A percentile compares a stretch with the other conserved stretches of the same genome.
Evolutionary conservation across 1,140 invertebrate species (phyloP).

Genomic region (Papilio polyxenes): DNA sequence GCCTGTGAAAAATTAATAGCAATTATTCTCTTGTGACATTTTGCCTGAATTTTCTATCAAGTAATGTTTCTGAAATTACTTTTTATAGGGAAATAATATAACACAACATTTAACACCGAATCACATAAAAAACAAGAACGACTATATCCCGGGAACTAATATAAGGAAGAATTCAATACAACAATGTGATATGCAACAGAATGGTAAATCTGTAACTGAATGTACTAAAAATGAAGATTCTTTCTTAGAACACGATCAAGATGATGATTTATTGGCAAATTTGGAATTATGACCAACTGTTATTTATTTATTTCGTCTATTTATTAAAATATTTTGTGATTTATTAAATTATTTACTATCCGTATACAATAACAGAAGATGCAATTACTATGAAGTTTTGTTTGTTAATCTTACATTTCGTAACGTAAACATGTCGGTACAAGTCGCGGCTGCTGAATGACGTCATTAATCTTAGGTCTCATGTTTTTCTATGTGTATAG

Average conservation of each 20-base stretch:
- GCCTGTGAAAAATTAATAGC: background rate
- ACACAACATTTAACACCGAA: slow-evolving; percentile 61
- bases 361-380: background rate
- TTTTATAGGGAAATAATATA: slow-evolving; percentile 66
- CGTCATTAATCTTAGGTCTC: too few relatives aligned
- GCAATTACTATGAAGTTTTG: too few relatives aligned
- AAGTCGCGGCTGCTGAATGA: too few relatives aligned
- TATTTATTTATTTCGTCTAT: background rate
- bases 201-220: background rate
- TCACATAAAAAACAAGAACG: slow-evolving; percentile 58
- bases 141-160: slow-evolving; percentile 76
- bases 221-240: slow-evolving; percentile 47
- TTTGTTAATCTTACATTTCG: too few relatives aligned
- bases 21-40: background rate
- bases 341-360: background rate
- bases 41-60: background rate
- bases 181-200: background rate
- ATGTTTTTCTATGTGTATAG: too few relatives aligned
- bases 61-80: slow-evolving; percentile 31
- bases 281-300: slow-evolving; percentile 66
- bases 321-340: too few relatives aligned
- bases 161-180: slow-evolving; percentile 56
- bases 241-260: slow-evolving; percentile 71
- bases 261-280: slow-evolving; percentile 71
- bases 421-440: too few relatives aligned